Conservation (phyloP, 2,113 vertebrate species). For the Podilymbus podiceps region DNA sequence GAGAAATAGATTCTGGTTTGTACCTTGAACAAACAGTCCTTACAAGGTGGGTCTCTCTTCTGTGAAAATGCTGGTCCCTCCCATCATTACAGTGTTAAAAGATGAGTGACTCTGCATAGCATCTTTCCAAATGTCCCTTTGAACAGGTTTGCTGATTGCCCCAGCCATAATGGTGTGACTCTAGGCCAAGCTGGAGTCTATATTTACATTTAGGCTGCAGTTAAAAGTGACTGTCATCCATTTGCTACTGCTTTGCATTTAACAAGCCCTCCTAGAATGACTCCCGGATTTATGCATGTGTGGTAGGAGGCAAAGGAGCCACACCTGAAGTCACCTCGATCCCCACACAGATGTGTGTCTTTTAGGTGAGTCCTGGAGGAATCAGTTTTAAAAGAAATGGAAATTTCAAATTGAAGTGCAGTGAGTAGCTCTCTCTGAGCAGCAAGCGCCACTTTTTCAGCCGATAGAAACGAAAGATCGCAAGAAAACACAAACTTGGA, state of each 20-base stretch:
- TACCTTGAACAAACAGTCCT: constrained; percentile 66
- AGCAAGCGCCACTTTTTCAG: not conserved
- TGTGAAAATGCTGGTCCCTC: constrained; percentile 23
- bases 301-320: constrained; percentile 15
- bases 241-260: constrained; percentile 69
- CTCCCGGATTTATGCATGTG: constrained; percentile 15
- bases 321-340: constrained; percentile 51
- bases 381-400: not conserved
- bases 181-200: constrained; percentile 54
- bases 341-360: not conserved
- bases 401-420: not conserved
- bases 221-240: constrained; percentile 62
- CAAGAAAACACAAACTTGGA: not conserved
- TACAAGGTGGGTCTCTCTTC: constrained; percentile 6
- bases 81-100: constrained; percentile 45
- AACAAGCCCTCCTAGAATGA: constrained; percentile 49
- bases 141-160: constrained; percentile 60
- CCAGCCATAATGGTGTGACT: constrained; percentile 57
- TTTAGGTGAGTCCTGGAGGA: constrained; percentile 5
- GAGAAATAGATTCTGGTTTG: constrained; percentile 63
- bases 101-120: constrained; percentile 24
- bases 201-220: constrained; percentile 60
- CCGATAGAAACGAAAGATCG: not conserved
- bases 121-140: constrained; percentile 66
- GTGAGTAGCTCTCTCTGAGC: not conserved